Evolutionary conservation across 1,140 invertebrate species (phyloP).

Genomic region (Drosophila hydei): DNA sequence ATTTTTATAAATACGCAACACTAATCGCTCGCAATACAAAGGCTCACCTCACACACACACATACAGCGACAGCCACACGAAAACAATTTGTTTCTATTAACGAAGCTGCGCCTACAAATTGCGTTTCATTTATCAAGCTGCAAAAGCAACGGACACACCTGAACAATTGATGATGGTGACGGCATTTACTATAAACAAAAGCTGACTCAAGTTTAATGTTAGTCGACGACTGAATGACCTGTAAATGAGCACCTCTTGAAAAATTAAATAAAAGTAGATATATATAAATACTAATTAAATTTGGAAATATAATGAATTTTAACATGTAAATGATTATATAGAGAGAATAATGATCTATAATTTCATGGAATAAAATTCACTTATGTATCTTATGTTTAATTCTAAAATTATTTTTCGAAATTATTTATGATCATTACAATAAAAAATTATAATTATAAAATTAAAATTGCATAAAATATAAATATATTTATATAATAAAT

Average conservation of each 20-base stretch:
- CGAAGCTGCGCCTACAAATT: conserved; percentile 78
- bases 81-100: conserved; percentile 82
- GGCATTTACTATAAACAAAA: conserved; percentile 48
- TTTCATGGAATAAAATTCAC: too few species aligned
- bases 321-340: too few species aligned
- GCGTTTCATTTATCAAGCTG: conserved; percentile 72
- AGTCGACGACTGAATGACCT: conserved; percentile 30
- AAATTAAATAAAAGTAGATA: too few species aligned
- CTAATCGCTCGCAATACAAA: conserved; percentile 62
- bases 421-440: too few species aligned
- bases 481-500: too few species aligned
- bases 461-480: too few species aligned
- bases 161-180: conserved; percentile 69
- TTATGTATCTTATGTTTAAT: too few species aligned
- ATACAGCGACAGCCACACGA: conserved; percentile 32
- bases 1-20: conserved; percentile 79
- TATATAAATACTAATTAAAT: too few species aligned
- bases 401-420: too few species aligned
- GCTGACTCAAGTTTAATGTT: not conserved
- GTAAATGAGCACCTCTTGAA: conserved; percentile 1
- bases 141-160: conserved; percentile 62
- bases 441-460: too few species aligned
- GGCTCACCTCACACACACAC: not conserved
- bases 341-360: too few species aligned
- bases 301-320: too few species aligned